phyloP scores from a whole-genome alignment of 2,113 vertebrate genomes.

The Microtus montanus region DNA sequence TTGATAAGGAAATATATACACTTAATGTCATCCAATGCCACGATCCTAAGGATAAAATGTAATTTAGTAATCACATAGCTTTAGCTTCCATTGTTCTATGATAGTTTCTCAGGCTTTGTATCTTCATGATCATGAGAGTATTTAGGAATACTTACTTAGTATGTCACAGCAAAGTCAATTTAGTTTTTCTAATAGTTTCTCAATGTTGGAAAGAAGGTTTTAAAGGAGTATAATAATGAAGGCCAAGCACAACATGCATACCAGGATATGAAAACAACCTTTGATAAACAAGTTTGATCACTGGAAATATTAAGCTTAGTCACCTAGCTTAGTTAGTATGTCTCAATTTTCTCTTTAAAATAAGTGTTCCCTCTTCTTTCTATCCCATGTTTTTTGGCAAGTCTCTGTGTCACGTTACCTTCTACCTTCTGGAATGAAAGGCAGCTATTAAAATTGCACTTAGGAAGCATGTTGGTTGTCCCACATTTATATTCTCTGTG shows the following conservation, averaged over 20 bases:
- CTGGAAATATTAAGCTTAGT: neutral
- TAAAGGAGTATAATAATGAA: neutral
- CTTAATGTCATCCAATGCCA: neutral
- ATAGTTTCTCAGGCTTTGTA: neutral
- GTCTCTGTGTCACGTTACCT: neutral
- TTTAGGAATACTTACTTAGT: neutral
- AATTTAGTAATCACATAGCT: constrained; percentile 4
- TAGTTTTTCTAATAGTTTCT: neutral
- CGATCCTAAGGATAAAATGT: neutral
- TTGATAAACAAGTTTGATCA: constrained; percentile 13
- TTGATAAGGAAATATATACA: neutral
- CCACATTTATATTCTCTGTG: neutral
- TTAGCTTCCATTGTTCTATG: neutral
- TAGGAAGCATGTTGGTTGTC: neutral
- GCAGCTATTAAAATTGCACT: neutral
- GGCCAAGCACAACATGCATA: neutral
- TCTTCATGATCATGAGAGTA: neutral
- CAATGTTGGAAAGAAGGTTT: neutral
- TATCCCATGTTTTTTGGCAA: neutral
- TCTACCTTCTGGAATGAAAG: neutral
- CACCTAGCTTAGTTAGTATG: neutral
- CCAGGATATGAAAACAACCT: neutral
- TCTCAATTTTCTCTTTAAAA: neutral
- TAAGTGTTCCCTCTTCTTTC: neutral
- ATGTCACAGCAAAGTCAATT: neutral